Evolutionary conservation across 2,113 vertebrate species (phyloP).

Genomic region (Anhinga rufa): DNA sequence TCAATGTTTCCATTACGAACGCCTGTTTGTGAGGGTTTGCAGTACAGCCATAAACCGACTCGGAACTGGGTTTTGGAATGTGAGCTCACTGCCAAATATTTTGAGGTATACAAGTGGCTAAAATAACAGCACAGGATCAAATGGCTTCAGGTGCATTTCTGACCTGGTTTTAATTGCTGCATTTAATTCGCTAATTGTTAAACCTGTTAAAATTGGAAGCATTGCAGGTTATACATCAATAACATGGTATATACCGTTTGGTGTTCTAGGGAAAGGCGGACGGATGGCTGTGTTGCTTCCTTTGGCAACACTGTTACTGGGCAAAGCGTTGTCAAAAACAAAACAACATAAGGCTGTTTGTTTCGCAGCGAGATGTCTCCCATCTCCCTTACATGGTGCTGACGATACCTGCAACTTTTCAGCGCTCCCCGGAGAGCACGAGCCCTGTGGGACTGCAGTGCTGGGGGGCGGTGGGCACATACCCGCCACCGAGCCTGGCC

Average conservation of each 20-base stretch:
- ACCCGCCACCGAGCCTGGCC: background rate
- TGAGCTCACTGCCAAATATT: slow-evolving; percentile 66
- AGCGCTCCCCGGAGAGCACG: background rate
- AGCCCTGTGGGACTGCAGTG: background rate
- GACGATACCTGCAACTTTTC: background rate
- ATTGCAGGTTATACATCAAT: background rate
- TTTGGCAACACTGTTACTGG: slow-evolving; percentile 30
- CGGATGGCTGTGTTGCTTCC: slow-evolving; percentile 20
- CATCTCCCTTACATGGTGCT: background rate
- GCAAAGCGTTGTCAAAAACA: slow-evolving; percentile 18
- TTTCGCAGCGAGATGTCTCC: background rate
- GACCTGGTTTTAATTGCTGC: slow-evolving; percentile 47
- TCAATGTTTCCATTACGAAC: slow-evolving; percentile 69
- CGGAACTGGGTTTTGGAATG: slow-evolving; percentile 51
- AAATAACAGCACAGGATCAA: slow-evolving; percentile 34
- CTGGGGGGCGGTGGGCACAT: accelerated
- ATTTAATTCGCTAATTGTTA: slow-evolving; percentile 45
- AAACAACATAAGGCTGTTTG: slow-evolving; percentile 48
- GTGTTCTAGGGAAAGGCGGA: slow-evolving; percentile 36
- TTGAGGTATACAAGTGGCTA: slow-evolving; percentile 55
- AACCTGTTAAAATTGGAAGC: slow-evolving; percentile 50
- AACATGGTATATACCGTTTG: background rate
- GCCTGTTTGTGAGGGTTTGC: slow-evolving; percentile 66
- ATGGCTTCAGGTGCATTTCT: slow-evolving; percentile 49
- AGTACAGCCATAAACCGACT: slow-evolving; percentile 66